These are phyloP conservation scores for Melipona bicolor DNA, from an alignment of 2,888 invertebrate genomes.

Conservation along the genomic window DNA sequence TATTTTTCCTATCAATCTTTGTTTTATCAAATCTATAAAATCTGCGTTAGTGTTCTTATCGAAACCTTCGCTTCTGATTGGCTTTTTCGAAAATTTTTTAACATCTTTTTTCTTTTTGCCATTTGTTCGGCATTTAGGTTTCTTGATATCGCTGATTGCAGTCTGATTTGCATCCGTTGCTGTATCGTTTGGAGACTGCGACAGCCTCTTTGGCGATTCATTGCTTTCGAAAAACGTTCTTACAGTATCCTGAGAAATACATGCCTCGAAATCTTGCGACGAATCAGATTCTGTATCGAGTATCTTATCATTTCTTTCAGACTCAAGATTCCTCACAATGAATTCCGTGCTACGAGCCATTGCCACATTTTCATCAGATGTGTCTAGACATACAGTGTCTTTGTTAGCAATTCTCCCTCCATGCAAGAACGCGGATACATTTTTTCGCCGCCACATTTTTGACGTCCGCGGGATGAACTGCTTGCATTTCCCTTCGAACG, in stretches of 20 bases:
- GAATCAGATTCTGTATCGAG: neutral
- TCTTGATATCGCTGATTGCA: neutral
- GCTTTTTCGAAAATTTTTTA: slow-evolving; percentile 27
- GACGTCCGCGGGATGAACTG: slow-evolving; percentile 77
- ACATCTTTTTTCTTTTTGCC: slow-evolving; percentile 13
- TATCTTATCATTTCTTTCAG: slow-evolving; percentile 8
- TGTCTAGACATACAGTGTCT: slow-evolving; percentile 74
- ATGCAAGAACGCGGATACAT: slow-evolving; percentile 75
- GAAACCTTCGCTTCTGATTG: neutral
- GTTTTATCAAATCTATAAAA: slow-evolving; percentile 76
- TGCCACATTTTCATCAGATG: slow-evolving; percentile 75
- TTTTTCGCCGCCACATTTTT: slow-evolving; percentile 81
- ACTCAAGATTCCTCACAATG: slow-evolving; percentile 65
- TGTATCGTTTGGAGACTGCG: neutral
- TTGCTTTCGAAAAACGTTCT: slow-evolving; percentile 26
- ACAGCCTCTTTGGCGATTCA: neutral
- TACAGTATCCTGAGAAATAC: neutral
- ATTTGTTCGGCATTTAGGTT: slow-evolving; percentile 26
- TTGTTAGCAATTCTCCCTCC: slow-evolving; percentile 80
- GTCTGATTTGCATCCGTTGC: neutral
- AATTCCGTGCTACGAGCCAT: slow-evolving; percentile 74
- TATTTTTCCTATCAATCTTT: slow-evolving; percentile 63
- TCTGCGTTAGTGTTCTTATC: slow-evolving; percentile 55
- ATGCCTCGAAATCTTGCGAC: neutral
- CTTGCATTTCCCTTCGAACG: slow-evolving; percentile 78